Percentiles rank a stretch among this genome's conserved stretches.
phyloP scores from a whole-genome alignment of 2,797 vertebrate species.

The Molossus molossus region DNA sequence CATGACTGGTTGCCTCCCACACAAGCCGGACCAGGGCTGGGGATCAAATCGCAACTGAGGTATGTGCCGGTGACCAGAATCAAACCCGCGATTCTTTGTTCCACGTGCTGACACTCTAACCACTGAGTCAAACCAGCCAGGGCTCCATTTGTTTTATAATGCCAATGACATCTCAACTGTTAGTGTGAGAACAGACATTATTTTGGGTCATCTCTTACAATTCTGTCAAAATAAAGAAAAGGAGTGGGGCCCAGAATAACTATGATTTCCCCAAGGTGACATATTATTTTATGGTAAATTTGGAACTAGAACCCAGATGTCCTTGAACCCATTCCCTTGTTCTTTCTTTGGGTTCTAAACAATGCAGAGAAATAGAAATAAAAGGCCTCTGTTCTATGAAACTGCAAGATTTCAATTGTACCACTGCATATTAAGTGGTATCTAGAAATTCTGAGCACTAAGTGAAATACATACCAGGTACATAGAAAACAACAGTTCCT shows the following conservation, averaged over 20 bases:
- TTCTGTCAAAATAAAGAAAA: constrained; percentile 6
- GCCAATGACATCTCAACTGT: background rate
- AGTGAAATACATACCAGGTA: background rate
- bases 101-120: no score
- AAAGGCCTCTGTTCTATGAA: background rate
- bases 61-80: no score
- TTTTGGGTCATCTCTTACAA: background rate
- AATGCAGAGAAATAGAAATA: background rate
- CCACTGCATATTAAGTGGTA: background rate
- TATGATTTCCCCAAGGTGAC: background rate
- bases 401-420: background rate
- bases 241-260: background rate
- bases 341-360: background rate
- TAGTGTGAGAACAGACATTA: background rate
- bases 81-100: no score
- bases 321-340: background rate
- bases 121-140: no score
- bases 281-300: background rate
- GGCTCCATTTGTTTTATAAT: background rate
- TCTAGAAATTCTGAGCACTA: background rate
- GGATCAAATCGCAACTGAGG: no score
- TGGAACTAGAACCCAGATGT: background rate
- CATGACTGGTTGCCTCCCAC: no score
- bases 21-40: no score
- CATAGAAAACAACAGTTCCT: background rate